Percentiles rank a stretch among this genome's conserved stretches.
phyloP scores from a whole-genome alignment of 1,140 invertebrate species.

The Sitobion miscanthi region DNA sequence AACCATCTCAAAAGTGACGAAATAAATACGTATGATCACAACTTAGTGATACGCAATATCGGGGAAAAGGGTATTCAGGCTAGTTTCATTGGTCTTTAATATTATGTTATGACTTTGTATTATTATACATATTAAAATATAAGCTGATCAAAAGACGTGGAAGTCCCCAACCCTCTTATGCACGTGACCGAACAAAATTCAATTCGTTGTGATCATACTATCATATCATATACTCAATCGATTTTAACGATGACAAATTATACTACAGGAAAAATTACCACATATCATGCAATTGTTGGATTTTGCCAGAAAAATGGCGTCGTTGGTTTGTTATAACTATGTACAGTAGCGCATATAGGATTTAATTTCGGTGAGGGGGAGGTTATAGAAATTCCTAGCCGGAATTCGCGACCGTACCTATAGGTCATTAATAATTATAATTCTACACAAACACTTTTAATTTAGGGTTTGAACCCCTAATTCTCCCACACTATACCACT shows the following conservation, averaged over 20 bases:
- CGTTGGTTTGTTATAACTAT: too few species aligned
- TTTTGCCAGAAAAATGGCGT: neutral
- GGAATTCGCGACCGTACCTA: too few species aligned
- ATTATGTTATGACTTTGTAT: neutral
- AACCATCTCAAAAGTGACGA: neutral
- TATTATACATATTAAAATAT: neutral
- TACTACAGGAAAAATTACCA: too few species aligned
- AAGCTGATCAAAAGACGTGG: neutral
- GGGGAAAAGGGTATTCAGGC: neutral
- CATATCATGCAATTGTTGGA: neutral
- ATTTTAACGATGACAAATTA: too few species aligned
- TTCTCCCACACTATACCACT: too few species aligned
- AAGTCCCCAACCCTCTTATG: neutral
- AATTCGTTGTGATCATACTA: neutral
- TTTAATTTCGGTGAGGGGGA: too few species aligned
- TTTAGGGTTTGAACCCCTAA: too few species aligned
- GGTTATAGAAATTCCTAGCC: too few species aligned
- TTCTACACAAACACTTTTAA: too few species aligned
- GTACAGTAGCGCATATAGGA: too few species aligned
- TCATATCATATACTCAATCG: neutral
- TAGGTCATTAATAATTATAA: too few species aligned
- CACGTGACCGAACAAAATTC: neutral
- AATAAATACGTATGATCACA: neutral
- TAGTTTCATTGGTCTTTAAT: neutral
- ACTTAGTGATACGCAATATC: neutral